Evolutionary conservation across 2,797 vertebrate genomes (phyloP), one percentile per base, ranked within the genome.

Genomic region (Schizothorax lantsangensis): DNA sequence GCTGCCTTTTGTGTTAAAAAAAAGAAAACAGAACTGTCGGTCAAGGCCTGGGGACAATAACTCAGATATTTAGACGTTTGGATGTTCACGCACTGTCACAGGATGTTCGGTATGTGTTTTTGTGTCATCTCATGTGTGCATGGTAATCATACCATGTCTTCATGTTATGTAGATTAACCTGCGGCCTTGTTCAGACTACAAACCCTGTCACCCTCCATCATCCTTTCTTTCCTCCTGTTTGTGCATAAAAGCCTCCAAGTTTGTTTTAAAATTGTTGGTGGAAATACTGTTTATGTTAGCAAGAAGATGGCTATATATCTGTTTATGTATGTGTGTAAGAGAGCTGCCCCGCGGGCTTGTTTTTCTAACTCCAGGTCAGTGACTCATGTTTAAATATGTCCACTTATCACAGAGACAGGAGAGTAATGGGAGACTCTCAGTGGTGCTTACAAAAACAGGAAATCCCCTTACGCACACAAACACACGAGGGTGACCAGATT

Each of bases 361-460:
- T 92, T 92, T 84, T 87, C 83, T 84, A 86, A 72, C 85, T 89
- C 33, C 77, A 87, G 88, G 71, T 59, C 83, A 79, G 81, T 90
- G 86, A 91, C 87, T 89, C 86, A 87, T 88, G 81, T 90, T 88
- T 90, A 87, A 88, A 90, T 88, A 86, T 87, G 90, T 82, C 84
- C 86, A 82, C 88, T 88, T 89, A 85, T 88, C 87, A 88, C 84
- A 84, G 85, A 85, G 84, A 62, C 85, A 83, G 81, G n/a, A 78
- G 72, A 84, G 88, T 87, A 89, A 91, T 88, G 85, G 52, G 87
- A 89, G 77, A 64, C 84, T 86, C 87, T 85, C 68, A 62, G 40
- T 68, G 77, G 78, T 73, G 80, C 87, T 77, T 73, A 73, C 87
- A 89, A 86, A 88, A 87, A 87, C 85, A 87, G 88, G 88, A 90